Base-by-base conservation (phyloP, 2,113 vertebrate species). In the Tinamus guttatus region DNA sequence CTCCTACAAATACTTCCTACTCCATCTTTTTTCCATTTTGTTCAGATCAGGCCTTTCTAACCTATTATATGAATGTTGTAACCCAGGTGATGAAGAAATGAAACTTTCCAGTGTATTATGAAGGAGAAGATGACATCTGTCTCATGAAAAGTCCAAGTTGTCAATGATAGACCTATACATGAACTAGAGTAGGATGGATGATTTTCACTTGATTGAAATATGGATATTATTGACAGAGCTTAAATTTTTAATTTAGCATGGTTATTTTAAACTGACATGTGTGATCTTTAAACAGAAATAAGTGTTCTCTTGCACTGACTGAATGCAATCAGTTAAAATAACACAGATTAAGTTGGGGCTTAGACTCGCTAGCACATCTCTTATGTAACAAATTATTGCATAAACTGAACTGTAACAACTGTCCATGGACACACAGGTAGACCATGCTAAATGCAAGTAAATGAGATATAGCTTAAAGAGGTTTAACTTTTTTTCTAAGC, bases 231-330 rank as follows among this genome's bases (percentile, higher is more conserved):
- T 88, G 93, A 93, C 85, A 75, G 56, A 88, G 58, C 47, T 92
- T 92, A 86, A 88, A 68, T 81, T 82, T 89, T 77, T 88, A 85
- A 84, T 81, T 91, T 88, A 95, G 84, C 20, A 65, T 7, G 27
- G 76, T 92, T 97, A 93, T 95, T 92, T 89, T 89, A 90, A 95
- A 93, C 95, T 84, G 90, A 93, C 83, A 93, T 86, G 85, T 84
- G 30, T 81, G 63, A 95, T 75, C 84, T 91, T 96, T 94, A 91
- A 81, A 49, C 65, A 58, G 77, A 92, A 81, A 71, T 88, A 86
- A 52, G 22, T 63, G 38, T 25, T 14, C 34, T 71, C 58, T 68
- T 93, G 85, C 58, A 47, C 15, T 60, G 43, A 15, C 25, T 93
- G 51, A 86, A 74, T 67, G 41, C 11, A 88, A 69, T 81, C 62